Evolutionary conservation across 2,113 vertebrate species (phyloP), one percentile per base, ranked within the genome.

Genomic region (Brachyhypopomus gauderio): DNA sequence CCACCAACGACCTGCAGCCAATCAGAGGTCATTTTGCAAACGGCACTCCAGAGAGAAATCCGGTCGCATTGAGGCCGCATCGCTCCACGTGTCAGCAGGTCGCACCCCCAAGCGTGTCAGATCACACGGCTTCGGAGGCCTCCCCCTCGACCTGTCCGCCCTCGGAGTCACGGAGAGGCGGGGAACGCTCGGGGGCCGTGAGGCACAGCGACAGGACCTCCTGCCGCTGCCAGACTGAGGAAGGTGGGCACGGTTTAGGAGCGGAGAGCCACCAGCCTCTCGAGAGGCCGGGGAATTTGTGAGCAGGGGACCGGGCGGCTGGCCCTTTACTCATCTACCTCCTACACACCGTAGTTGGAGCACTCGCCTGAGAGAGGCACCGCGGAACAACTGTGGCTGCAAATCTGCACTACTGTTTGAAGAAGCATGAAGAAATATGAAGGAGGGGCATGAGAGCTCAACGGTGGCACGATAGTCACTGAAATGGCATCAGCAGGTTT

Each of bases 101-200:
- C 69, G 34, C 72, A 77, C 48, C 48, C 72, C 36, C 74, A 73
- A 71, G 78, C 60, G 60, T 45, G 62, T 30, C 62, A 27, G 36
- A 80, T 78, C 67, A 23, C 55, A 58, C 81, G 75, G 85, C 41
- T 80, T 88, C 85, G 78, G 85, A 86, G 78, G 80, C 83, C 74
- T 67, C 62, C 34, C 83, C 30, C 8, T 4, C 60, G 72, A 71
- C 84, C 77, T 91, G 89, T 88, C 86, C 86, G 22, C 62, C 78
- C 25, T 84, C 84, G 83, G 90, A 90, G 86, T 23, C 17, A 82
- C 80, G 80, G 84, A 88, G 89, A 92, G 84, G 88, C 84, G 34
- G 80, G 41, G 25, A 88, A 83, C 2, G 88, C 89, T 91, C 78
- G 76, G 77, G 85, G 78, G 79, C 87, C 77, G 74, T 34, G 56